Evolutionary conservation across 2,888 invertebrate genomes (phyloP).

Genomic region (Anthophora plumipes): DNA sequence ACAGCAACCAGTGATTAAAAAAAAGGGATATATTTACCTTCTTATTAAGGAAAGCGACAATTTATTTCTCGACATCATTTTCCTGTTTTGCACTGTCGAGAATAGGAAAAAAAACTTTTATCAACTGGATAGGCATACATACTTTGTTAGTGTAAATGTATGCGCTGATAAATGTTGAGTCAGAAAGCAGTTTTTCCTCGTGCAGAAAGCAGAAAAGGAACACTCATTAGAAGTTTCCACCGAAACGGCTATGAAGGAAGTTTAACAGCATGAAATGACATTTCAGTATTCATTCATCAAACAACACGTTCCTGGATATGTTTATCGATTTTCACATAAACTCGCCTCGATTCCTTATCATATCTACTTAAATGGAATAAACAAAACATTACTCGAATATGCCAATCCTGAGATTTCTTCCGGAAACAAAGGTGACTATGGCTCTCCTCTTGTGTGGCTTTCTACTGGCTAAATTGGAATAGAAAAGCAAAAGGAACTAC

Average conservation of each 20-base stretch:
- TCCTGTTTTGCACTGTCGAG: too few relatives aligned
- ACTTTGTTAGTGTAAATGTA: too few relatives aligned
- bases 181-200: too few relatives aligned
- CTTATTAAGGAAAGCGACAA: too few relatives aligned
- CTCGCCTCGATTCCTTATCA: neutral
- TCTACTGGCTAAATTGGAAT: slow-evolving; percentile 32
- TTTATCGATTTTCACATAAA: slow-evolving; percentile 23
- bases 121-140: too few relatives aligned
- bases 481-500: slow-evolving; percentile 60
- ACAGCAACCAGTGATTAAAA: too few relatives aligned
- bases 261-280: neutral
- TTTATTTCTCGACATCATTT: too few relatives aligned
- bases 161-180: too few relatives aligned
- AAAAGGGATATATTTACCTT: too few relatives aligned
- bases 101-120: too few relatives aligned
- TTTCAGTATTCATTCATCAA: neutral
- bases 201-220: neutral
- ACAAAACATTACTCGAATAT: slow-evolving; percentile 32
- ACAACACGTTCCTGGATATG: neutral
- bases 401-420: slow-evolving; percentile 44
- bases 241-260: neutral
- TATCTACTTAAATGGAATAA: slow-evolving; percentile 19
- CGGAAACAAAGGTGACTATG: neutral
- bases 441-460: slow-evolving; percentile 12
- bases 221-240: slow-evolving; percentile 1